Evolutionary conservation across 2,113 vertebrate species (phyloP).

Genomic region (Oncorhynchus keta): DNA sequence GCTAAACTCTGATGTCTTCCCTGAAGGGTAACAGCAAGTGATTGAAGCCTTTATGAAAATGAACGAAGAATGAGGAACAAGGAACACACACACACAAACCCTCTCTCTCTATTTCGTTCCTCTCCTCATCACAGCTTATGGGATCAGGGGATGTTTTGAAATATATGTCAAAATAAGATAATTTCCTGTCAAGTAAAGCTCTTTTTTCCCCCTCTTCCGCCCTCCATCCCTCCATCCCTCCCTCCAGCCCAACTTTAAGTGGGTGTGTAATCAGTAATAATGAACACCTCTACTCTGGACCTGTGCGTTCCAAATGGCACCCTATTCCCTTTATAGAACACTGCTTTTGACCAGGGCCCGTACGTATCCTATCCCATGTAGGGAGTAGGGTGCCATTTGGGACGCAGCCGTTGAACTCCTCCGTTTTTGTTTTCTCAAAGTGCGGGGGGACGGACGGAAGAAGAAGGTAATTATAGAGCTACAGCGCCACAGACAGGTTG

Average conservation of each 20-base stretch:
- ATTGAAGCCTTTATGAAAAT: background rate
- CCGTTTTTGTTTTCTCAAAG: constrained; percentile 41
- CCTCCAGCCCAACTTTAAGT: constrained; percentile 10
- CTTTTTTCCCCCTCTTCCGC: background rate
- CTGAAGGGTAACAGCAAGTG: background rate
- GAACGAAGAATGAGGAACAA: background rate
- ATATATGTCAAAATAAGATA: background rate
- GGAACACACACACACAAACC: too few relatives aligned
- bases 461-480: constrained; percentile 57
- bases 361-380: too few relatives aligned
- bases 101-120: background rate
- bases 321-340: too few relatives aligned
- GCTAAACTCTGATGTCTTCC: background rate
- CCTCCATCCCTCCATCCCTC: too few relatives aligned
- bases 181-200: background rate
- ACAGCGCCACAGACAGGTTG: constrained; percentile 44
- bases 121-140: background rate
- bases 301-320: background rate
- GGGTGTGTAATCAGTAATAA: constrained; percentile 32
- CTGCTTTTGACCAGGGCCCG: too few relatives aligned
- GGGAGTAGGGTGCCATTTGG: too few relatives aligned
- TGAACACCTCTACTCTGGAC: constrained; percentile 29
- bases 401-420: constrained; percentile 7
- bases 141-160: background rate
- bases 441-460: constrained; percentile 41